phyloP scores from a whole-genome alignment of 2,113 vertebrate species.

The Anthoscopus minutus region DNA sequence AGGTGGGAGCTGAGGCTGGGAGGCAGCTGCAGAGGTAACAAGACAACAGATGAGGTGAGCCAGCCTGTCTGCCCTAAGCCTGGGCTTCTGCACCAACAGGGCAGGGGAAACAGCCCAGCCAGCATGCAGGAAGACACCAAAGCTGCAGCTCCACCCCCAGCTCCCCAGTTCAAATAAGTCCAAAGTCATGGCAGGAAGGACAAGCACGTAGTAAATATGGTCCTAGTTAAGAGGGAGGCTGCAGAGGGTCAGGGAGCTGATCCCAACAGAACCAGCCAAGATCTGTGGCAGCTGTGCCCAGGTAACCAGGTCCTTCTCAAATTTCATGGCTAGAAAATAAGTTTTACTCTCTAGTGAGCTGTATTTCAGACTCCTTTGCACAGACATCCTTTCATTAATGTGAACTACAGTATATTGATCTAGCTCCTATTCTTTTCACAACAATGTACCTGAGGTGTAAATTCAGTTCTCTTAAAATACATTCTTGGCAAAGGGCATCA shows the following conservation, averaged over 20 bases:
- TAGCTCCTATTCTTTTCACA: background rate
- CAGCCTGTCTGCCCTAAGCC: background rate
- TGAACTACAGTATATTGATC: background rate
- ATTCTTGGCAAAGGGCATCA: background rate
- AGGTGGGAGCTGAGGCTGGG: rapidly evolving
- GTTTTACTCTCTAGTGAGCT: background rate
- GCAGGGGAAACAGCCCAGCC: too few species aligned
- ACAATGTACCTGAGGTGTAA: background rate
- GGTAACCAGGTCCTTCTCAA: background rate
- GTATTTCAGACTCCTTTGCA: background rate
- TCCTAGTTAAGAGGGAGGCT: background rate
- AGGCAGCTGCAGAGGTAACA: too few species aligned
- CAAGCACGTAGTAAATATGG: rapidly evolving
- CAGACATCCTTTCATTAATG: background rate
- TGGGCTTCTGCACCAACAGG: rapidly evolving
- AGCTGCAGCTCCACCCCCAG: background rate
- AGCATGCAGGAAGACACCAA: too few species aligned
- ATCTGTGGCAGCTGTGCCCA: rapidly evolving
- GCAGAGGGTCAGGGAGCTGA: background rate
- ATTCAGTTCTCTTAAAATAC: background rate
- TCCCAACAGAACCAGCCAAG: background rate
- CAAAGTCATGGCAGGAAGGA: background rate
- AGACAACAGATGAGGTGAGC: background rate
- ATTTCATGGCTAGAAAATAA: background rate
- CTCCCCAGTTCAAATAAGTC: background rate